Base-by-base conservation (phyloP, 2,797 vertebrate species). In the Cephalopachus bancanus region DNA sequence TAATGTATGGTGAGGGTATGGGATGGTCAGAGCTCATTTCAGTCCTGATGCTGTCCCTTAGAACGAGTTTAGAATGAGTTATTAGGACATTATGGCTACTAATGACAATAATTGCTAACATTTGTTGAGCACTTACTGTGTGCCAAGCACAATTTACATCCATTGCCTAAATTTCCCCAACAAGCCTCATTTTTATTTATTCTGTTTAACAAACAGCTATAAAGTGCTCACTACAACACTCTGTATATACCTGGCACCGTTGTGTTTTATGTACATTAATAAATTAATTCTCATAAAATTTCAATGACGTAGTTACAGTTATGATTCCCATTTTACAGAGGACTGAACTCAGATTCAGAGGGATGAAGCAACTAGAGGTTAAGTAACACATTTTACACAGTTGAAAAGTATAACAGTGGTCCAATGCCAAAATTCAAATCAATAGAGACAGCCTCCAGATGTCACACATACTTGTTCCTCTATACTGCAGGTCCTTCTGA, bases 201-300 rank as follows among this genome's bases (percentile, higher is more conserved):
- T 96, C 44, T 71, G 37, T 57, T 94, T 57, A 83, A 93, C 24
- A 51, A 59, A 33, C 7, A 94, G 76, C 60, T 87, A 69, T 26
- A 33, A 96, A 78, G 44, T 10, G 51, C 67, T 89, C 33, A 30
- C 78, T 55, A 0, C 1, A 30, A 64, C 2, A 37, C 37, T 62
- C 33, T 3, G 30, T 8, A 5, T 28, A 30, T 62, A 9, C 55
- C 81, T 37, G 7, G 10, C 49, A 71, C 28, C 10, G 1, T 5
- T 67, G 64, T 30, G 26, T 55, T 84, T 74, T 71, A 20, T 49
- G 7, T 22, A 59, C 8, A 1, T 71, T 93, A n/a, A 30, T 44
- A 57, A 90, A n/a, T 5, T 55, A 80, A 62, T 51, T 17, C 72
- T 91, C 20, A 0, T 1, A 53, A 62, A 28, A 44, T 24, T 20